Base-by-base conservation (phyloP, 1,140 invertebrate species). In the Drosophila nigrodunni region DNA sequence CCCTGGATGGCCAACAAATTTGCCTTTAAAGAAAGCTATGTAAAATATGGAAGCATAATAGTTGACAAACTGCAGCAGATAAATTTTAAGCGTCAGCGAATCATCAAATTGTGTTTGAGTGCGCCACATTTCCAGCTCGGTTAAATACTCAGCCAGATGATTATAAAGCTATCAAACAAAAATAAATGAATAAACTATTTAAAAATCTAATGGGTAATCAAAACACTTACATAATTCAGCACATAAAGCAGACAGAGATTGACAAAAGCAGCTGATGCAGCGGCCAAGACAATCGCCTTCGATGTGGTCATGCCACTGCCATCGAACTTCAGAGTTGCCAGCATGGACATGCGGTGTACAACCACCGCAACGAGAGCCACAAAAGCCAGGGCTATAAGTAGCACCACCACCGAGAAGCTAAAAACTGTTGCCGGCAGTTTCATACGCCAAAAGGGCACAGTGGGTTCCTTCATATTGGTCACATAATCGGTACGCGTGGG, bases 1-100 rank as follows among this genome's bases (percentile, higher is more conserved):
- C 5, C 95, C 96, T 0, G 97, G 97, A 90, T 96, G 95, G 0
- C 97, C 97, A n/a, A 97, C 94, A 79, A 97, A 96, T 93, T 97
- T 98, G 46, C 98, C 98, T 92, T 99, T 99, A 80, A 99, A 96
- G 93, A 99, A 99, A 0, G 98, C 98, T 83, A 99, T 98, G 91
- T 99, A 99, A 94, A 99, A 98, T 91, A 99, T 98, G 1, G 98
- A 98, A 18, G 98, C 97, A 93, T 99, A 99, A 92, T 99, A 99
- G 93, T 99, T 99, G 37, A 99, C 97, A 93, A 99, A 99, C 93
- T 99, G 98, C 41, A 99, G 95, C 7, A 99, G 93, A 93, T 99
- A 99, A 80, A 99, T 98, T 94, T 99, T 99, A 9, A 99, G 93
- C 0, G 98, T 99, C 13, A 99, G 93, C 46, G 97, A 98, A 87